Percentiles rank a stretch among this genome's conserved stretches.
Conservation (phyloP, 2,797 vertebrate species). For the Chaetodon trifasciatus region DNA sequence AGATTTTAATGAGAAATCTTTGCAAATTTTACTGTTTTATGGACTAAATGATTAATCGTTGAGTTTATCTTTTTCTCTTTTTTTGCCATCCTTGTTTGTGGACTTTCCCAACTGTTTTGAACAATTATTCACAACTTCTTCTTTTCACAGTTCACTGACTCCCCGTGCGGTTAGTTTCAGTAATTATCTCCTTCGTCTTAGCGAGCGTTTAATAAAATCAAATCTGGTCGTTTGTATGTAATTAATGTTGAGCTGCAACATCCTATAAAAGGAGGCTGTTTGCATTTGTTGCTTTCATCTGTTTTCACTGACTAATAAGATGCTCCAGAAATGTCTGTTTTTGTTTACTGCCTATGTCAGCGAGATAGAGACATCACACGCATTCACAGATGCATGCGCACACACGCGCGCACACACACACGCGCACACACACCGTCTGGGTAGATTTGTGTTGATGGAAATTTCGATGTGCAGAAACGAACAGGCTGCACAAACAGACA, state of each 20-base stretch:
- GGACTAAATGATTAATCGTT: neutral
- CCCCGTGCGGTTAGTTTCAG: constrained; percentile 24
- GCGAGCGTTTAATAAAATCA: constrained; percentile 58
- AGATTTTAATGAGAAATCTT: neutral
- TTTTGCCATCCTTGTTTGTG: neutral
- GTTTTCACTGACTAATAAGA: constrained; percentile 62
- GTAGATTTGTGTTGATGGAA: constrained; percentile 5
- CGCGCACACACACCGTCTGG: constrained; percentile 3
- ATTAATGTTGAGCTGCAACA: constrained; percentile 52
- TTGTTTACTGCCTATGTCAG: constrained; percentile 57
- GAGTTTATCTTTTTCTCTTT: neutral
- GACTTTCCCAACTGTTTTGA: neutral
- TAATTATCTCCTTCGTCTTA: constrained; percentile 51
- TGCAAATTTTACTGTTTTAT: neutral
- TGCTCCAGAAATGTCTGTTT: constrained; percentile 66
- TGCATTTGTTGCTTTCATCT: constrained; percentile 66
- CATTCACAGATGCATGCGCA: neutral
- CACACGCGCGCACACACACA: constrained; percentile 10
- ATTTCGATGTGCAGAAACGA: constrained; percentile 19
- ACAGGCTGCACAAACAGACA: constrained; percentile 12
- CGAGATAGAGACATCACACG: constrained; percentile 42
- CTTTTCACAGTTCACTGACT: constrained; percentile 21
- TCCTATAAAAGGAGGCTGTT: constrained; percentile 48
- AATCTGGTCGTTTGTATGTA: constrained; percentile 44
- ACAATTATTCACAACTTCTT: constrained; percentile 17